Base-by-base conservation (phyloP, 1,140 invertebrate species). In the Heliconius hermathena region DNA sequence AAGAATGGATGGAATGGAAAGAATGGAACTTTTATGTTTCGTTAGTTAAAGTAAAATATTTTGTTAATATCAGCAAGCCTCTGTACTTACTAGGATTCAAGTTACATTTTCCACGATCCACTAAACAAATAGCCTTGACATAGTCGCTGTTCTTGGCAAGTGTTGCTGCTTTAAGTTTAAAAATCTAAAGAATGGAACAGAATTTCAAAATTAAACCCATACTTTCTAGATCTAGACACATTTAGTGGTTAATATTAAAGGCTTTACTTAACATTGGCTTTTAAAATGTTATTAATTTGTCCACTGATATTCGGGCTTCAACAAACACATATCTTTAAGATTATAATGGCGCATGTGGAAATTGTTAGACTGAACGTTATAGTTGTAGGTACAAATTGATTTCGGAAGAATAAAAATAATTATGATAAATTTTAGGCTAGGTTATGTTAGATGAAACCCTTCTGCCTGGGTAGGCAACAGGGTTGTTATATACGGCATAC, bases 71-170 rank as follows among this genome's bases (percentile, higher is more conserved):
- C 26, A 66, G 11, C 26, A 66, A 66, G 60, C 60, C 9, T 11
- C 22, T n/a, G 22, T 11, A 66, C 22, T 66, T 66, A 29, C 22
- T 66, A 66, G 60, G 60, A 66, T 16, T 29, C 60, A 29, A 66
- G 60, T 66, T 66, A 66, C 60, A 66, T 66, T 66, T 66, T 66
- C 22, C 60, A 66, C 60, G 60, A 66, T 66, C 60, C 60, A 29
- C 60, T 29, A 29, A 20, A 75, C 33, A 66, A 75, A 54, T 20
- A 74, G 26, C 22, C 49, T 57, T 57, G 49, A 57, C 49, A 57
- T 16, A 46, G 74, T 75, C 38, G 74, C 74, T 60, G 38, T 66
- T 75, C 74, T 75, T 75, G 74, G 74, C 74, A 75, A 75, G 54
- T 22, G 54, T 38, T 66, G 60, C 54, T 29, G 74, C 22, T 41